Base-by-base conservation (phyloP, 2,113 vertebrate species). In the Psophia crepitans region DNA sequence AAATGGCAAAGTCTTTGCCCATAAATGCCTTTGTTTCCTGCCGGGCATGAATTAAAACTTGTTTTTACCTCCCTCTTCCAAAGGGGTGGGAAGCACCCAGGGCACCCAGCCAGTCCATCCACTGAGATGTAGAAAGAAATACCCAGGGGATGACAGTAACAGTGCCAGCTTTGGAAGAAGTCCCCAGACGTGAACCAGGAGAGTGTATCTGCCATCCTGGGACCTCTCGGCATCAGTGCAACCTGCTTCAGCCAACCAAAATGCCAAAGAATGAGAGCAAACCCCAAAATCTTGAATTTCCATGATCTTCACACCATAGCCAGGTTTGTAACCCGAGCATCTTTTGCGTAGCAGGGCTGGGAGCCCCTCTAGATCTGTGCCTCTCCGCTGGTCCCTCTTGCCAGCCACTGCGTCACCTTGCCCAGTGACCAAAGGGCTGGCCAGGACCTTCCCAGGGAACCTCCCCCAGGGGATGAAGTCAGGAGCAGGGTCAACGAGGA, bases 241-340 rank as follows among this genome's bases (percentile, higher is more conserved):
- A 64, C 39, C 17, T 54, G 17, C 51, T 76, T 53, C 48, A 51
- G 76, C 7, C 71, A 79, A 5, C 8, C 58, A 51, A 66, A 68
- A 58, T 28, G 32, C 57, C 63, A 28, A 63, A 63, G 22, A 27
- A 41, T 7, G 23, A 70, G 14, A 60, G 13, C 14, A 81, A 66
- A 19, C 32, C 32, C 7, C 22, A 17, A 28, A 66, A 71, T 7
- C 20, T 44, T 85, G 30, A 8, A 33, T 87, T 65, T 41, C 57
- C 37, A 32, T 2, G 1, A 7, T 28, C 24, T 63, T 27, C 37
- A 22, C 7, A 4, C 14, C 0, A 0, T 10, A 32, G 8, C 18
- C 21, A 24, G 37, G 12, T 66, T 16, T 41, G 41, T 35, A 44
- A 63, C 32, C 41, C 30, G 44, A 74, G 9, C 19, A 16, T 17